Percentiles rank a stretch among this genome's conserved stretches.
phyloP scores from a whole-genome alignment of 2,888 invertebrate species.

The Volucella zonaria region DNA sequence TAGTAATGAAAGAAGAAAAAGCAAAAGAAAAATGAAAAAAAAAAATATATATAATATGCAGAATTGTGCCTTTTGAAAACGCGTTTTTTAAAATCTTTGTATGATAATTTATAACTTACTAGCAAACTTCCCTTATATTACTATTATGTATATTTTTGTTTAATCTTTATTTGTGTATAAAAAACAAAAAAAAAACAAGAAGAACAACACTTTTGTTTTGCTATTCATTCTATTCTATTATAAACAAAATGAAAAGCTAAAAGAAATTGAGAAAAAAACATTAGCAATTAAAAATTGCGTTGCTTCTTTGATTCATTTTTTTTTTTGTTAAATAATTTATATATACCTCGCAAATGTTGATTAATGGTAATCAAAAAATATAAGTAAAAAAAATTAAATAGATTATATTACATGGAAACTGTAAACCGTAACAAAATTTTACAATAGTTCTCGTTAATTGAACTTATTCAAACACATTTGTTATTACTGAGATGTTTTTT shows the following conservation, averaged over 20 bases:
- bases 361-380: slow-evolving; percentile 46
- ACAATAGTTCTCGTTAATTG: slow-evolving; percentile 65
- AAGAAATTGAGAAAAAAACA: slow-evolving; percentile 24
- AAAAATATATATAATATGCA: slow-evolving; percentile 35
- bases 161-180: slow-evolving; percentile 32
- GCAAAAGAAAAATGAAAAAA: slow-evolving; percentile 18
- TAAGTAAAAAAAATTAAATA: slow-evolving; percentile 7
- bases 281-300: slow-evolving; percentile 66
- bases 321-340: slow-evolving; percentile 58
- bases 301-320: slow-evolving; percentile 57
- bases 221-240: not conserved
- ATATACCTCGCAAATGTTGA: slow-evolving; percentile 70
- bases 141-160: slow-evolving; percentile 18
- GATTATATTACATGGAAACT: slow-evolving; percentile 22
- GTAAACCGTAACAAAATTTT: slow-evolving; percentile 55
- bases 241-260: slow-evolving; percentile 1
- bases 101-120: too few relatives aligned
- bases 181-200: slow-evolving; percentile 5
- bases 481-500: slow-evolving; percentile 70
- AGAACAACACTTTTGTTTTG: slow-evolving; percentile 42
- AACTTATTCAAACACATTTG: slow-evolving; percentile 67
- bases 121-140: not conserved
- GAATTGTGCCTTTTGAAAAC: slow-evolving; percentile 73
- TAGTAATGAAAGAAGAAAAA: slow-evolving; percentile 21
- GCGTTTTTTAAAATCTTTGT: slow-evolving; percentile 37